Base-by-base conservation (phyloP, 2,888 invertebrate genomes). In the Mesodorylaimus sp. region DNA sequence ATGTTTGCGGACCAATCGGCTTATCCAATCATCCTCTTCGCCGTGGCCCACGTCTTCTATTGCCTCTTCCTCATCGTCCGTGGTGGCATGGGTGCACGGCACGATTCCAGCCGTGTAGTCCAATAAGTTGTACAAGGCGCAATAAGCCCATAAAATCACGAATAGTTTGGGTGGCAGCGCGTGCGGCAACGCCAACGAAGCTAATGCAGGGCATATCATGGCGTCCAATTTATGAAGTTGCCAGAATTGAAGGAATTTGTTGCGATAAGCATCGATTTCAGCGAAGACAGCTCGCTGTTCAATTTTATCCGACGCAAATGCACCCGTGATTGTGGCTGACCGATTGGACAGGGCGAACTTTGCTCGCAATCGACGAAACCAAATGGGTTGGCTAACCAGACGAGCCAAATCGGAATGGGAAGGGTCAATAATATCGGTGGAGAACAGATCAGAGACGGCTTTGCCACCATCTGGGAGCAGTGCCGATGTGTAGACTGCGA, bases 51-150 rank as follows among this genome's bases (percentile, higher is more conserved):
- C n/a, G n/a, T n/a, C n/a, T n/a, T n/a, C n/a, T n/a, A n/a, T n/a
- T n/a, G n/a, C n/a, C n/a, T n/a, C n/a, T n/a, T n/a, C n/a, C n/a
- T n/a, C 26, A 27, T 43, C 44, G 25, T 26, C 26, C 24, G 24
- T 21, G 27, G 5, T 21, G n/a, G n/a, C n/a, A n/a, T n/a, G n/a
- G 10, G 25, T 26, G 25, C 23, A 36, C 16, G 47, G 47, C 2
- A 47, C n/a, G n/a, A 47, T 38, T 3, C 47, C 47, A 25, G 47
- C 47, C 21, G 47, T 37, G 10, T 23, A 32, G 24, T 47, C 38
- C 5, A 47, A 26, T 19, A 38, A 5, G 37, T 45, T 50, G 36
- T 24, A 47, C 36, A 56, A 28, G 65, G 65, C 3, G 63, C 61
- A 45, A 63, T 62, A 25, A 67, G 65, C 2, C 44, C 44, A 43